Base-by-base conservation (phyloP, 2,888 invertebrate species). In the Globia sparganii region DNA sequence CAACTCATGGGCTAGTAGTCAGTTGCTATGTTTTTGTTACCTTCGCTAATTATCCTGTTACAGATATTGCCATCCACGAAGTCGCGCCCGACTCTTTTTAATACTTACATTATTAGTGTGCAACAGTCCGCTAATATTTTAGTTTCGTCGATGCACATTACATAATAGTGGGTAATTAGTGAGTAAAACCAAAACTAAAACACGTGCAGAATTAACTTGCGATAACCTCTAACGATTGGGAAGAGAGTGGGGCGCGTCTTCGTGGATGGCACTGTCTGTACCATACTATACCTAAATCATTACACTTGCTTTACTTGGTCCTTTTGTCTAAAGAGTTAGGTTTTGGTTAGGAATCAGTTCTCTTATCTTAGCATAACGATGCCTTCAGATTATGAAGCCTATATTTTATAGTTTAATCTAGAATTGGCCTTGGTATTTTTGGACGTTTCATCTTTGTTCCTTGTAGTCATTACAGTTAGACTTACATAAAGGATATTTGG, bases 21-120 rank as follows among this genome's bases (percentile, higher is more conserved):
- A 43, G 80, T 73, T 73, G 34, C 80, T 70, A 73, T 34, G 49
- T 49, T 25, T 11, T 59, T 62, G 25, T 65, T 53, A 34, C 65
- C 40, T 65, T 69, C 56, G 31, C 37, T 68, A 11, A 37, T 59
- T 64, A 34, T 75, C 34, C n/a, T 76, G 49, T 43, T 64, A 64
- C n/a, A n/a, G n/a, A n/a, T n/a, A n/a, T n/a, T n/a, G n/a, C n/a
- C n/a, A n/a, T n/a, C n/a, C n/a, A n/a, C n/a, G n/a, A n/a, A n/a
- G n/a, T n/a, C n/a, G n/a, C n/a, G n/a, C n/a, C n/a, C n/a, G n/a
- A n/a, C n/a, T n/a, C n/a, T n/a, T n/a, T n/a, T n/a, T n/a, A n/a
- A n/a, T n/a, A n/a, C n/a, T n/a, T n/a, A n/a, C n/a, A n/a, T n/a
- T n/a, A n/a, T n/a, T n/a, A n/a, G n/a, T n/a, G n/a, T n/a, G n/a